A percentile compares a stretch with the other conserved stretches of the same genome.
phyloP scores from a whole-genome alignment of 2,113 vertebrate species.

The Sminthopsis crassicaudata region DNA sequence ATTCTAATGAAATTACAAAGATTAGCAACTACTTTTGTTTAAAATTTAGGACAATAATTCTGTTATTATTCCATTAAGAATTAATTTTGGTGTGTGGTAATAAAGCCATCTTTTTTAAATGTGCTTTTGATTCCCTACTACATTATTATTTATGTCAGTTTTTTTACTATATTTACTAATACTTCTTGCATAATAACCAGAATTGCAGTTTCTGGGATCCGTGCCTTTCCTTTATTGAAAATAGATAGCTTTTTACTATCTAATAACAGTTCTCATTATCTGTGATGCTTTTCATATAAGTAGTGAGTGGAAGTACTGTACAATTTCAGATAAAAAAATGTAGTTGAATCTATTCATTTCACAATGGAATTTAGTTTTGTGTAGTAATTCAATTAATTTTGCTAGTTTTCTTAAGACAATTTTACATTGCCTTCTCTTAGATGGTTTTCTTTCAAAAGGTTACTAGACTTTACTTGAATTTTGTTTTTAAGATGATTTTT shows the following conservation, averaged over 20 bases:
- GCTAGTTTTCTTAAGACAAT: background rate
- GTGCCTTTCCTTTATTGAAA: background rate
- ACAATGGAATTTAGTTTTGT: background rate
- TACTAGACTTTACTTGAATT: background rate
- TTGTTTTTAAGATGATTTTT: background rate
- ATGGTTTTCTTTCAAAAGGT: background rate
- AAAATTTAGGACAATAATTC: background rate
- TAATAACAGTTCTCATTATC: background rate
- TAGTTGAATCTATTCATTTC: background rate
- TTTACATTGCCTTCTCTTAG: background rate
- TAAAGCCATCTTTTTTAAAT: background rate
- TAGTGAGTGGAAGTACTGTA: no score
- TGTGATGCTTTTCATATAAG: background rate
- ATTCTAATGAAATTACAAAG: background rate
- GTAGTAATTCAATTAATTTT: background rate
- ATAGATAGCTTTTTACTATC: background rate
- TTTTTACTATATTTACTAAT: constrained; percentile 8
- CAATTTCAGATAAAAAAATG: background rate
- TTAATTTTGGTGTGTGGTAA: background rate
- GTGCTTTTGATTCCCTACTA: background rate
- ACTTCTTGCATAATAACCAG: background rate
- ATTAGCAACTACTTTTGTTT: constrained; percentile 9
- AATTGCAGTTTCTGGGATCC: background rate
- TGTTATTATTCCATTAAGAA: background rate
- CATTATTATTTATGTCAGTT: background rate